Evolutionary conservation across 1,140 invertebrate genomes (phyloP).

Genomic region (Cydia strobilella): DNA sequence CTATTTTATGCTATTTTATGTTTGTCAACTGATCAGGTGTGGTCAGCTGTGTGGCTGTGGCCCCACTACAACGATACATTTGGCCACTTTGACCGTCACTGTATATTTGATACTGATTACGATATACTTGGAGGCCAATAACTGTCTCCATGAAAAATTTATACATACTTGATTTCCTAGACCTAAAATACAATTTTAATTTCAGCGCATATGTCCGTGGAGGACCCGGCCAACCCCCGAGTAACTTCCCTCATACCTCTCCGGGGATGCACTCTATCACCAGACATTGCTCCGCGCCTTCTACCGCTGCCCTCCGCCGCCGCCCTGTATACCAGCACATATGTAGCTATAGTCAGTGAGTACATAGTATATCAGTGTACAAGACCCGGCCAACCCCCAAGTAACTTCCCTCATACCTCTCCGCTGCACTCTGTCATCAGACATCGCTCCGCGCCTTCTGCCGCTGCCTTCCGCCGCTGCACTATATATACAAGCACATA

Average conservation of each 20-base stretch:
- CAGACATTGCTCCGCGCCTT: conserved; percentile 45
- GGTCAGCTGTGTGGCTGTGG: too few species aligned
- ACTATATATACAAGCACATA: conserved; percentile 52
- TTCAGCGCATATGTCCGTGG: conserved; percentile 60
- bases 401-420: conserved; percentile 46
- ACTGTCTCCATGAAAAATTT: too few species aligned
- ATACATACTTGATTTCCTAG: too few species aligned
- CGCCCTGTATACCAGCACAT: conserved; percentile 52
- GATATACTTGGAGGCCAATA: too few species aligned
- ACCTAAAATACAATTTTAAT: neutral
- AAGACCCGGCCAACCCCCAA: conserved; percentile 36
- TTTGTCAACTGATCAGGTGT: too few species aligned
- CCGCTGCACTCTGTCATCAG: conserved; percentile 42
- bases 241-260: conserved; percentile 46
- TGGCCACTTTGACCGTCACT: too few species aligned
- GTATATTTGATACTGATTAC: too few species aligned
- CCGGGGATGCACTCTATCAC: conserved; percentile 45
- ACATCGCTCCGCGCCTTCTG: conserved; percentile 48
- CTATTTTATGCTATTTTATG: too few species aligned
- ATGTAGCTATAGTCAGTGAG: conserved; percentile 51
- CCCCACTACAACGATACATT: too few species aligned
- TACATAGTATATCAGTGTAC: neutral
- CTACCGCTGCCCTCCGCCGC: conserved; percentile 47
- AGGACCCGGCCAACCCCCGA: conserved; percentile 44
- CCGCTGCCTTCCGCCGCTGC: conserved; percentile 46